These are phyloP conservation scores for Drosophila novamexicana DNA, from an alignment of 1,140 invertebrate genomes.

Conservation along the genomic window DNA sequence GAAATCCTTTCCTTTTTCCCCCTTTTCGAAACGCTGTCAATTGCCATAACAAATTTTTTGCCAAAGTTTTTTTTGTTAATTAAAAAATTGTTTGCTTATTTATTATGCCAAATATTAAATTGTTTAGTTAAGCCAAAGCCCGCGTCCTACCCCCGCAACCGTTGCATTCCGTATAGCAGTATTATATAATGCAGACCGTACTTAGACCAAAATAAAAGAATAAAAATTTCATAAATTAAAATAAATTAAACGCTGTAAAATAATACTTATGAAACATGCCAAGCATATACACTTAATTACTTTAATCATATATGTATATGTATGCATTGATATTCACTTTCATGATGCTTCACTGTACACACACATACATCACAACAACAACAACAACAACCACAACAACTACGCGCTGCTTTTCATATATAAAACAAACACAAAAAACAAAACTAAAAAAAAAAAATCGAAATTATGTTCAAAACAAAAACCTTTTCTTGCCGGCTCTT, in stretches of 20 bases:
- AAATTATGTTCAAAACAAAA: conserved; percentile 65
- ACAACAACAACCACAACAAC: conserved; percentile 38
- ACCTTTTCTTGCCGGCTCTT: conserved; percentile 79
- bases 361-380: conserved; percentile 32
- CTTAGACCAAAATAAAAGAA: conserved; percentile 49
- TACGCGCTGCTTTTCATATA: conserved; percentile 57
- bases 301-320: conserved; percentile 39
- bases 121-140: conserved; percentile 28
- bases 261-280: conserved; percentile 53
- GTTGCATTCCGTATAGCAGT: conserved; percentile 69
- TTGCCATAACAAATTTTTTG: conserved; percentile 68
- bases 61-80: conserved; percentile 47
- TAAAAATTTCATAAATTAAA: conserved; percentile 12
- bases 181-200: conserved; percentile 64
- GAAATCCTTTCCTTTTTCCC: neutral
- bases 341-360: conserved; percentile 69
- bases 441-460: conserved; percentile 35
- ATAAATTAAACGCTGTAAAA: conserved; percentile 28
- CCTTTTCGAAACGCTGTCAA: conserved; percentile 19
- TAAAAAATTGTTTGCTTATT: conserved; percentile 43
- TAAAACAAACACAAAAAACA: conserved; percentile 24
- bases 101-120: conserved; percentile 42
- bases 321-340: conserved; percentile 42
- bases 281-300: conserved; percentile 63
- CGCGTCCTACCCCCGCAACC: conserved; percentile 14